Percentiles rank a stretch among this genome's conserved stretches.
Evolutionary conservation across 1,140 invertebrate genomes (phyloP).

Genomic region (Macrosteles quadrilineatus): DNA sequence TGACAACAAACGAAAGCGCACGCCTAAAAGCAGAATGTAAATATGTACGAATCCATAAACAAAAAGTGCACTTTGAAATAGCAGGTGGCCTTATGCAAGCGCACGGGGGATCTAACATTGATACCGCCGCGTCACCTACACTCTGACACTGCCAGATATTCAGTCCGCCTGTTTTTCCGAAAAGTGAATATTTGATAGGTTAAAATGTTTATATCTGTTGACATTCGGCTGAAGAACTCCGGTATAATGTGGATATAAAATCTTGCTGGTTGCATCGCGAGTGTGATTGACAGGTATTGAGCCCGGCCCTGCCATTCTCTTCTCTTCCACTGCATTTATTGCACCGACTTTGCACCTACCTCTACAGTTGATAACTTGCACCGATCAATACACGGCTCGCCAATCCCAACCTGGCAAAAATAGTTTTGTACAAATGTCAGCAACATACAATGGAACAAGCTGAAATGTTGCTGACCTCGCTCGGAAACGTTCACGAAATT

Average conservation of each 20-base stretch:
- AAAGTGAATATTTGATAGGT: constrained; percentile 27
- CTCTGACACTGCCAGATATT: constrained; percentile 13
- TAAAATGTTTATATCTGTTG: constrained; percentile 27
- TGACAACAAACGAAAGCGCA: constrained; percentile 5
- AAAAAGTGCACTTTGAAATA: constrained; percentile 24
- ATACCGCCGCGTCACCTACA: background rate
- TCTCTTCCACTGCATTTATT: constrained; percentile 16
- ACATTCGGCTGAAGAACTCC: constrained; percentile 21
- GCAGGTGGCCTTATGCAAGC: background rate
- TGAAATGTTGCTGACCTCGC: too few relatives aligned
- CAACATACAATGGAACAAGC: too few relatives aligned
- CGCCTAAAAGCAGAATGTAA: constrained; percentile 7
- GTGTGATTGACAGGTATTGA: constrained; percentile 23
- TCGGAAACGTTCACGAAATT: too few relatives aligned
- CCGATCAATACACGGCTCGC: background rate
- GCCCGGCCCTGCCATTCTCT: constrained; percentile 1
- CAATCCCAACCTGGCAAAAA: too few relatives aligned
- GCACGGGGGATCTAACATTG: constrained; percentile 2
- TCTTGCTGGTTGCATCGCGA: constrained; percentile 17
- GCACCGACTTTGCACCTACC: constrained; percentile 6
- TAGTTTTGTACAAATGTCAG: too few relatives aligned
- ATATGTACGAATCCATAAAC: constrained; percentile 12
- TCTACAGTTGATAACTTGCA: background rate
- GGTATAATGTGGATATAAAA: constrained; percentile 4
- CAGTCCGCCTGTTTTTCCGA: background rate